Percentiles rank a stretch among this genome's conserved stretches.
phyloP scores from a whole-genome alignment of 2,888 invertebrate genomes.

The Amphimallon solstitiale region DNA sequence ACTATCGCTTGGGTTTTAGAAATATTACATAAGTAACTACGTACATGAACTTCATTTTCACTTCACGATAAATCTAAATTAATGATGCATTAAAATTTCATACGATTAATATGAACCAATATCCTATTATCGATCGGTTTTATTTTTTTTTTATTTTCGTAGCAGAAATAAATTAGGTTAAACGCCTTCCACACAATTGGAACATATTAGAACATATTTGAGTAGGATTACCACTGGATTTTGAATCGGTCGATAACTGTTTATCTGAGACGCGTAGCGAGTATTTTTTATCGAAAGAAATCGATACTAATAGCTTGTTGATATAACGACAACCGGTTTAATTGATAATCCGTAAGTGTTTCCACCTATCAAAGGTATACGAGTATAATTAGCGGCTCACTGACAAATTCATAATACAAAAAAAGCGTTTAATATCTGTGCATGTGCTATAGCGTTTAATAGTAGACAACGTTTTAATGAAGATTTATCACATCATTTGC shows the following conservation, averaged over 20 bases:
- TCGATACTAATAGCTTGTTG: constrained; percentile 25
- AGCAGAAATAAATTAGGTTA: constrained; percentile 12
- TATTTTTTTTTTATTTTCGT: not conserved
- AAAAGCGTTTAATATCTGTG: constrained; percentile 2
- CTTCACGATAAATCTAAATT: too few species aligned
- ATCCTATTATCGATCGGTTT: not conserved
- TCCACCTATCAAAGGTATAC: constrained; percentile 3
- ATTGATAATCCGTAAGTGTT: constrained; percentile 21
- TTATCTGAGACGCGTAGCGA: not conserved
- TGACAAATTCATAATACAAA: constrained; percentile 6
- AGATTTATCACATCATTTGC: too few species aligned
- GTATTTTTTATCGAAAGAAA: constrained; percentile 2
- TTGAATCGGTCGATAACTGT: constrained; percentile 15
- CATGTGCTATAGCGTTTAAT: not conserved
- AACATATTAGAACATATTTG: constrained; percentile 15
- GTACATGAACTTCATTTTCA: too few species aligned
- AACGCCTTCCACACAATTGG: constrained; percentile 2
- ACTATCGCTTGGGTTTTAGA: too few species aligned
- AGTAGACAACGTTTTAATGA: too few species aligned
- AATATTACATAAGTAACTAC: too few species aligned
- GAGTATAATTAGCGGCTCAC: constrained; percentile 14
- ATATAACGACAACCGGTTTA: constrained; percentile 25
- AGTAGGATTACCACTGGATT: constrained; percentile 10
- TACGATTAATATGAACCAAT: not conserved
- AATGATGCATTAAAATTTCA: too few species aligned